Evolutionary conservation across 2,888 invertebrate genomes (phyloP), one percentile per base, ranked within the genome.

Genomic region (Tipula unca): DNA sequence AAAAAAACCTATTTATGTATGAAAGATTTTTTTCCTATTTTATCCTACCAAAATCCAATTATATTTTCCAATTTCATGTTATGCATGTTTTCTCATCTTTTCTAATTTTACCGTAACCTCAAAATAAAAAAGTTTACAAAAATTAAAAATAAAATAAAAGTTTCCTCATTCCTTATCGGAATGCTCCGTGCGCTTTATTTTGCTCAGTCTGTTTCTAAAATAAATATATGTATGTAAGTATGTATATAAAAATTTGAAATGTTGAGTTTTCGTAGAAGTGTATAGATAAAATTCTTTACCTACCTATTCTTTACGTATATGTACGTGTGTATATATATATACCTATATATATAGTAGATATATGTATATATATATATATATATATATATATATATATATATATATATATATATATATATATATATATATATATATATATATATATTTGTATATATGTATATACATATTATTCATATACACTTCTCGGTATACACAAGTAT

Each of bases 31-130:
- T 54, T 54, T 54, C 42, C 48, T 54, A 17, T 54, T 54, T 54
- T 54, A 54, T 54, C 48, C 48, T 82, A 29, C 82, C 29, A 82
- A 82, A 82, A 82, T 82, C 82, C 82, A 82, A 82, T 82, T 82
- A 82, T 82, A 82, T 82, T 82, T 82, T 82, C 82, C 82, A 29
- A 82, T 82, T 82, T 82, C 82, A 82, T 82, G 29, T 82, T 82
- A 14, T 82, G 29, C 82, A 82, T 82, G 82, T 29, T 82, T 82
- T 82, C 29, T 82, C 82, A 82, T 29, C 29, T 82, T 82, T 82
- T 82, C 82, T 82, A 82, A 29, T 54, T 54, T 54, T 17, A 54
- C 48, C 48, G 48, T 54, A 54, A 54, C 48, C 48, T 54, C 48
- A 54, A 17, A 42, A 42, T 42, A 42, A 42, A 42, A 42, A n/a